Percentiles rank a stretch among this genome's conserved stretches.
These are phyloP conservation scores for Aldabrachelys gigantea DNA, from an alignment of 2,113 vertebrate species.

Conservation along the genomic window DNA sequence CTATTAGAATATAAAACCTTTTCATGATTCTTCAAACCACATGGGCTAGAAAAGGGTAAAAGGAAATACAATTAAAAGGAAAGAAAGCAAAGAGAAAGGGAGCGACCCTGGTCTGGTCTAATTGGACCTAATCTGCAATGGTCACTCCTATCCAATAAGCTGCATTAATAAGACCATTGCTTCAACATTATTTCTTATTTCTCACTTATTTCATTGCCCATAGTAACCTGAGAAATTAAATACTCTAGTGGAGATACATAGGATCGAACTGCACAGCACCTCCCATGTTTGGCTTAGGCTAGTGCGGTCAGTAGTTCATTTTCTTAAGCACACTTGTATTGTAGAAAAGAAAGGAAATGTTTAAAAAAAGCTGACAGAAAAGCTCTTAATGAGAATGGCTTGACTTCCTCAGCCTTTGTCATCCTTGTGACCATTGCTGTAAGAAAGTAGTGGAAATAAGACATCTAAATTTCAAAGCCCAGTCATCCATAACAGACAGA, in stretches of 20 bases:
- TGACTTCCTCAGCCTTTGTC: conserved; percentile 39
- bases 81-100: background rate
- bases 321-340: background rate
- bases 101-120: background rate
- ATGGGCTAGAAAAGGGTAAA: background rate
- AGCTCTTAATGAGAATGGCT: conserved; percentile 22
- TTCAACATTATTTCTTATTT: background rate
- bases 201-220: background rate
- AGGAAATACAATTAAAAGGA: conserved; percentile 1
- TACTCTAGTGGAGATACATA: background rate
- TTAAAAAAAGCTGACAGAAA: background rate
- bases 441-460: conserved; percentile 62
- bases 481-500: conserved; percentile 64
- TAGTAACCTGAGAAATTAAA: background rate
- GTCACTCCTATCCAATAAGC: background rate
- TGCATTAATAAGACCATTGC: background rate
- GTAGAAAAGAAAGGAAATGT: background rate
- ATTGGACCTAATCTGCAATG: background rate
- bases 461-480: conserved; percentile 57
- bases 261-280: background rate
- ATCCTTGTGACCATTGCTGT: conserved; percentile 47
- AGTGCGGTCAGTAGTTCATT: background rate
- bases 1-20: background rate
- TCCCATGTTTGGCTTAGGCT: background rate
- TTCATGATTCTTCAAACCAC: background rate